Evolutionary conservation across 2,113 vertebrate species (phyloP), one percentile per base, ranked within the genome.

Genomic region (Solea senegalensis): DNA sequence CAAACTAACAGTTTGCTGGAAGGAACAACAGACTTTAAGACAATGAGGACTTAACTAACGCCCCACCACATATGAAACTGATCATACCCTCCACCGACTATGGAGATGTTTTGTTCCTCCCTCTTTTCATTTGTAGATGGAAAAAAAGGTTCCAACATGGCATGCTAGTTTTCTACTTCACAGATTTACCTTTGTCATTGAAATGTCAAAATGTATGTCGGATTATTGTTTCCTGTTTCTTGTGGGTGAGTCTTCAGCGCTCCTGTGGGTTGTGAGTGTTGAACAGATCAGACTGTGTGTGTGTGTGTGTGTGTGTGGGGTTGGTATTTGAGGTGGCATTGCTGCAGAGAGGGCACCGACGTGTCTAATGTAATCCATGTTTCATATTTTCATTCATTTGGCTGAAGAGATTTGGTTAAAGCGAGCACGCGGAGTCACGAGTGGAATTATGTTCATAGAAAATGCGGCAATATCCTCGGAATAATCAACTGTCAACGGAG

Each of bases 111-210:
- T 61, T 67, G 68, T 28, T 43, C 41, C 52, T 40, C 53, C 53
- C 76, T 68, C 61, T 71, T 72, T 74, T 61, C 69, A 70, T 65
- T 75, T 88, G 92, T 93, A 94, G 91, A 89, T 89, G 64, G 72
- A 59, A 79, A 81, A 59, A 81, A 21, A 81, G 71, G 81, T 81
- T 86, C 65, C 81, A 85, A 90, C 88, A 90, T 67, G 83, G 88
- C 91, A 93, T 93, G 94, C 91, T 88, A 92, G 91, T 94, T 94
- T 95, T 95, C 45, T 91, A 90, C 88, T 85, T 84, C 55, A 72
- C 74, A n/a, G 73, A 82, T 78, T 70, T 78, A 70, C 28, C 60
- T 69, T 66, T 74, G 73, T 81, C 14, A 34, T 81, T 63, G 8
- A 74, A 84, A 75, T 74, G 64, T 66, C 64, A 55, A 55, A 65